Conservation (phyloP, 2,888 invertebrate species). For the Parascotia fuliginaria region DNA sequence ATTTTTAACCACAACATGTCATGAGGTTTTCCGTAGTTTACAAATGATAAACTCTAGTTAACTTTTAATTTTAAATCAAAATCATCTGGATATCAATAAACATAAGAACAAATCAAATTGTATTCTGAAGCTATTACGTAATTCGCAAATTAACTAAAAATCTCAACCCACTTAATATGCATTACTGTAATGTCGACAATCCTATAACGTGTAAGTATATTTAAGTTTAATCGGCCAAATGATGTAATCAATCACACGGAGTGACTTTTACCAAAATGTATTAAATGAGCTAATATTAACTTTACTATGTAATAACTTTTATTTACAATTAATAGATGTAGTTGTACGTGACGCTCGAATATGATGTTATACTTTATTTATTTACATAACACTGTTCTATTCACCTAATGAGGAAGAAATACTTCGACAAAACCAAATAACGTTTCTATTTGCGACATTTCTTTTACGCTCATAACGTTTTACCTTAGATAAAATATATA, state of each 20-base stretch:
- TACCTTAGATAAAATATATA: no score
- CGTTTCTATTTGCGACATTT: no score
- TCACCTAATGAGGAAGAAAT: background rate
- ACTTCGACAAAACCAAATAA: background rate
- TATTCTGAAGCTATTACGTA: background rate
- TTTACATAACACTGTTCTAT: background rate
- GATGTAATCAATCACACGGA: slow-evolving; percentile 51
- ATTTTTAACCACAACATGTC: no score
- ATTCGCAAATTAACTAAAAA: background rate
- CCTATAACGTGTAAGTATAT: slow-evolving; percentile 34
- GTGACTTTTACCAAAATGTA: slow-evolving; percentile 64
- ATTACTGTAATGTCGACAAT: slow-evolving; percentile 13
- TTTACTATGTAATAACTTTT: slow-evolving; percentile 26
- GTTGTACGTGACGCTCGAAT: slow-evolving; percentile 22
- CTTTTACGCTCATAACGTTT: no score
- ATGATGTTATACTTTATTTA: background rate
- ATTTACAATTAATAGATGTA: slow-evolving; percentile 40
- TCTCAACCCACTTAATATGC: slow-evolving; percentile 8
- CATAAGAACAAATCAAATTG: background rate
- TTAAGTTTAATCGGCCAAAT: slow-evolving; percentile 66
- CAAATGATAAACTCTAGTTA: background rate
- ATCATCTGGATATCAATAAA: background rate
- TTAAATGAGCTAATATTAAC: slow-evolving; percentile 55
- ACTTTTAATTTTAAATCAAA: background rate
- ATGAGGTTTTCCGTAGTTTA: no score